Evolutionary conservation across 1,140 invertebrate genomes (phyloP).

Genomic region (Platyscapa corneri): DNA sequence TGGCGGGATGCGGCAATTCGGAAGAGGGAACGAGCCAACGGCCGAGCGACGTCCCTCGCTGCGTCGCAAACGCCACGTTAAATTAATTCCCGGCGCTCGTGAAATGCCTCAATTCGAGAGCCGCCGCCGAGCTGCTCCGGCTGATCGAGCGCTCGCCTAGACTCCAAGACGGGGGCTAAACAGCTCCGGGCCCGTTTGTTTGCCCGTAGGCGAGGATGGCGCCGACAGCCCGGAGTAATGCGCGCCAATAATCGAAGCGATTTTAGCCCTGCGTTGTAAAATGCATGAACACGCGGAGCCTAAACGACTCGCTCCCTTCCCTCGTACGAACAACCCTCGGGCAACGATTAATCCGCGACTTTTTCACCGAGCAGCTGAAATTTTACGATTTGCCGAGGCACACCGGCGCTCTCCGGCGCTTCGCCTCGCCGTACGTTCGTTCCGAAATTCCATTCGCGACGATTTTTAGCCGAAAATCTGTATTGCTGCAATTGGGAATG

Average conservation of each 20-base stretch:
- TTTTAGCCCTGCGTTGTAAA: conserved; percentile 43
- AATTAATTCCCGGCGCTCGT: conserved; percentile 13
- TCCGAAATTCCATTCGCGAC: no score
- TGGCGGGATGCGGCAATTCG: neutral
- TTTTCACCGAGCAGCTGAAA: no score
- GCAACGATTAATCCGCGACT: neutral
- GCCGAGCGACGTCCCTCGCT: neutral
- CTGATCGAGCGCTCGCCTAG: conserved; percentile 39
- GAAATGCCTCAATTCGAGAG: conserved; percentile 7
- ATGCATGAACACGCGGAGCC: conserved; percentile 47
- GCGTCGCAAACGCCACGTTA: neutral
- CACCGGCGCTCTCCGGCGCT: no score
- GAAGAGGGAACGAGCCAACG: neutral
- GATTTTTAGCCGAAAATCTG: no score
- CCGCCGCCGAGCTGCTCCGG: neutral
- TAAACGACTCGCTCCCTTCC: no score
- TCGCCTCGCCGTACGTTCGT: no score
- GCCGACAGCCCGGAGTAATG: conserved; percentile 25
- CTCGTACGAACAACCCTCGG: no score
- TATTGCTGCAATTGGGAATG: no score
- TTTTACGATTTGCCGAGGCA: no score
- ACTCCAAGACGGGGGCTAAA: conserved; percentile 9
- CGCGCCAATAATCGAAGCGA: conserved; percentile 50
- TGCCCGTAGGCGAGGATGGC: conserved; percentile 13
- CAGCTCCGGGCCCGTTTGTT: conserved; percentile 35